Conservation (phyloP, 2,113 vertebrate genomes). For the Egretta garzetta region DNA sequence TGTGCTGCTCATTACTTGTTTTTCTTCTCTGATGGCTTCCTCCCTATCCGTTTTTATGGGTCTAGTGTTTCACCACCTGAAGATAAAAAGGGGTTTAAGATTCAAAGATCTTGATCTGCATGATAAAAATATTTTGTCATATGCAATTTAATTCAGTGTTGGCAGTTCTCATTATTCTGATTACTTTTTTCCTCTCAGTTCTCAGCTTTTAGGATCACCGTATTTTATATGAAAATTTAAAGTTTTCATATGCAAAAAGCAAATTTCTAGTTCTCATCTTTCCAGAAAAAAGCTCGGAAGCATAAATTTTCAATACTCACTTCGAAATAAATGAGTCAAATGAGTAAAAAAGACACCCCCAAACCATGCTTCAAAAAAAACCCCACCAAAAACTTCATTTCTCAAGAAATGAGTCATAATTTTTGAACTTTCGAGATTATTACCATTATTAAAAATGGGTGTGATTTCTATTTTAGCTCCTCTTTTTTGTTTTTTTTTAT, state of each 20-base stretch:
- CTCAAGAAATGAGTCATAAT: not conserved
- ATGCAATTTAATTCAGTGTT: slow-evolving; percentile 6
- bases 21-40: not conserved
- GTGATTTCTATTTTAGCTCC: not conserved
- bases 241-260: slow-evolving; percentile 27
- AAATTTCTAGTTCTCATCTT: not conserved
- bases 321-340: not conserved
- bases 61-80: slow-evolving; percentile 20
- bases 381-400: fast-evolving
- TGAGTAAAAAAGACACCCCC: not conserved
- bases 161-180: slow-evolving; percentile 11
- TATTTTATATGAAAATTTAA: slow-evolving; percentile 6
- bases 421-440: not conserved
- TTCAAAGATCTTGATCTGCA: not conserved
- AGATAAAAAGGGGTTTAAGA: not conserved
- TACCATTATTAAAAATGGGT: fast-evolving
- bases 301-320: not conserved
- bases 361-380: not conserved
- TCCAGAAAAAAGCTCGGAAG: not conserved
- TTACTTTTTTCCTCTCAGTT: not conserved
- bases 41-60: not conserved
- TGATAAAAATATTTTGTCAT: slow-evolving; percentile 34
- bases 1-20: not conserved
- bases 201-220: not conserved
- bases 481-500: not conserved